These are phyloP conservation scores for Clangula hyemalis DNA, from an alignment of 2,797 vertebrate genomes.

Conservation along the genomic window DNA sequence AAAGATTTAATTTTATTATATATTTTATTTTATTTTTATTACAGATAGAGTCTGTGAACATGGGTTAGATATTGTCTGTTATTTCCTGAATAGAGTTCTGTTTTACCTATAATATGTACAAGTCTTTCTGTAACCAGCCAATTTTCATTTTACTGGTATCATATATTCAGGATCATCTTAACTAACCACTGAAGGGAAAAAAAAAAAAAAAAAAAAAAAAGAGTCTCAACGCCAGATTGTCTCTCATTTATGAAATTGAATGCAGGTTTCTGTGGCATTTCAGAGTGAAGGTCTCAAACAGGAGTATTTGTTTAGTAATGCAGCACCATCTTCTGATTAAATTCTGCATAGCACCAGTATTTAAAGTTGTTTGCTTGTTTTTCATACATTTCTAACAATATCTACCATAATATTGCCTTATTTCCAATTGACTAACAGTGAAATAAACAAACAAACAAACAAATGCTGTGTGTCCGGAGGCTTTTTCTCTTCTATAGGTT, in stretches of 20 bases:
- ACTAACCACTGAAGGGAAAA: neutral
- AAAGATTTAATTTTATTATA: no score
- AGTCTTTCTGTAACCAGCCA: neutral
- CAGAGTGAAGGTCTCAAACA: neutral
- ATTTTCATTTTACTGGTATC: neutral
- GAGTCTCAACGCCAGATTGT: neutral
- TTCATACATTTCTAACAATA: neutral
- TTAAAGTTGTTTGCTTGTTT: neutral
- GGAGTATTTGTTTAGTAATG: neutral
- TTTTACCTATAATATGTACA: neutral
- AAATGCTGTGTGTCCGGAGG: neutral
- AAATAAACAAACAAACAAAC: neutral
- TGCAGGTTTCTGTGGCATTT: neutral
- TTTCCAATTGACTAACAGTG: neutral
- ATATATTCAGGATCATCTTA: fast-evolving
- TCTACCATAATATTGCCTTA: fast-evolving
- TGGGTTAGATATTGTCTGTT: neutral
- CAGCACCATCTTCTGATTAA: neutral
- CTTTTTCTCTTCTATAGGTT: neutral
- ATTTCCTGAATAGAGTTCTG: neutral
- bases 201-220: neutral
- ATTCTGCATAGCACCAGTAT: neutral
- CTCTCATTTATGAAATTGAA: neutral
- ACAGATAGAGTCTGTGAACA: neutral
- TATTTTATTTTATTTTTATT: no score